These are phyloP conservation scores for Drosophila paramelanica DNA, from an alignment of 2,888 invertebrate genomes.

Conservation along the genomic window DNA sequence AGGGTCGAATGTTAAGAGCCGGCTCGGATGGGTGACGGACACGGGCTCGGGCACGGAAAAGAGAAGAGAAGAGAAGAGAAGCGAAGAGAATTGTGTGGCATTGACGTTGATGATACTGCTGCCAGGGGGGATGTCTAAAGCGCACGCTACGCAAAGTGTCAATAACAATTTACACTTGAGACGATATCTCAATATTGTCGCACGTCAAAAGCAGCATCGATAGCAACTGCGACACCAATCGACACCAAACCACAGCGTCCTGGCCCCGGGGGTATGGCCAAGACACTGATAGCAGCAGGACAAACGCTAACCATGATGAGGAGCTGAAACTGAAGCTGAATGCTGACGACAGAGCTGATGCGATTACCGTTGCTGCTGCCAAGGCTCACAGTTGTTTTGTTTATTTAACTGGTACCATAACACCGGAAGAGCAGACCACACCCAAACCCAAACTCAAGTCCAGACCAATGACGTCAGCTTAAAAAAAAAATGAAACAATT, in stretches of 20 bases:
- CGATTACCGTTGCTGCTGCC: slow-evolving; percentile 40
- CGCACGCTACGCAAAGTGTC: slow-evolving; percentile 71
- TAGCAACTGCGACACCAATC: slow-evolving; percentile 23
- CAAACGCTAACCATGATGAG: slow-evolving; percentile 46
- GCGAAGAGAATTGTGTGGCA: slow-evolving; percentile 38
- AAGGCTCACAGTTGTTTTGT: slow-evolving; percentile 46
- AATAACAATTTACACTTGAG: slow-evolving; percentile 81
- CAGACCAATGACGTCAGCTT: slow-evolving; percentile 17
- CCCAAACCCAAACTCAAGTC: slow-evolving; percentile 1
- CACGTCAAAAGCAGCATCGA: slow-evolving; percentile 61
- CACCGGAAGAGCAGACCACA: slow-evolving; percentile 11
- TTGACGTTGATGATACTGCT: slow-evolving; percentile 66
- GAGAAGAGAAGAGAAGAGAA: background rate
- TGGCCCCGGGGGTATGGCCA: slow-evolving; percentile 1
- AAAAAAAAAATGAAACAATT: slow-evolving; percentile 36
- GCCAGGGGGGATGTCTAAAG: slow-evolving; percentile 37
- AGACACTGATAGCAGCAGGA: slow-evolving; percentile 14
- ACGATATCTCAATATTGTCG: slow-evolving; percentile 81
- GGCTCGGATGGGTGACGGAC: slow-evolving; percentile 6
- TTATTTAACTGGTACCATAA: slow-evolving; percentile 52
- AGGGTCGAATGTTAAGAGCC: slow-evolving; percentile 13
- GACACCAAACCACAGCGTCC: slow-evolving; percentile 16
- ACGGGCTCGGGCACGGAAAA: background rate
- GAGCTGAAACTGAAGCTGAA: slow-evolving; percentile 26
- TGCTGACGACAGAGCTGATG: slow-evolving; percentile 29